Evolutionary conservation across 2,797 vertebrate species (phyloP), one percentile per base, ranked within the genome.

Genomic region (Poecile montanus): DNA sequence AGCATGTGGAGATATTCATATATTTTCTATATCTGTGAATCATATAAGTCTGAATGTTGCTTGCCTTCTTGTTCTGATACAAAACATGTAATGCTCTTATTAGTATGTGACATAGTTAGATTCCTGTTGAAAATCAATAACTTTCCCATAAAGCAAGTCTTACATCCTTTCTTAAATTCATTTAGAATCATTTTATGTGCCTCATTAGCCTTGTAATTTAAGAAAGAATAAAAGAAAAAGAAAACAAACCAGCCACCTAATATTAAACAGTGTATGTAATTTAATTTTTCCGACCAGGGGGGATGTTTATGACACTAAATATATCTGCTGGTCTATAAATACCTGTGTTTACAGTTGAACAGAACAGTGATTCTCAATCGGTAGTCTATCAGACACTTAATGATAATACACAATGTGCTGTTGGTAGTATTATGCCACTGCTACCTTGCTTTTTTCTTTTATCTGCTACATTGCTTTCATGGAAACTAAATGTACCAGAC

Each of bases 51-150:
- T 95, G 83, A 57, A 84, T 79, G 27, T 79, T 90, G 54, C 73
- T 83, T 76, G 47, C 57, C 70, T 93, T 87, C 79, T 81, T 88
- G 62, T 47, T 38, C 40, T 88, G 89, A 89, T 72, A 77, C 34
- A 92, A 97, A 96, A 62, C 78, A 92, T 93, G 95, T 97, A 89
- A 89, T 89, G 54, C 42, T 65, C 62, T 96, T 96, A 91, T 92
- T 96, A 90, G 54, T 92, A 88, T 84, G 80, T 94, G 95, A 91
- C 94, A 91, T 95, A 89, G 95, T 92, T 94, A 91, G 78, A 96
- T 92, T 95, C 94, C 96, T 89, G 91, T 92, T 95, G 85, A 95
- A 95, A 97, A 96, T 97, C 95, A 94, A 95, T 96, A 97, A 85
- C 4, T 17, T 94, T 80, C 88, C 88, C 73, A 85, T 89, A 91